Conservation (phyloP, 2,113 vertebrate genomes). For the Coturnix japonica region DNA sequence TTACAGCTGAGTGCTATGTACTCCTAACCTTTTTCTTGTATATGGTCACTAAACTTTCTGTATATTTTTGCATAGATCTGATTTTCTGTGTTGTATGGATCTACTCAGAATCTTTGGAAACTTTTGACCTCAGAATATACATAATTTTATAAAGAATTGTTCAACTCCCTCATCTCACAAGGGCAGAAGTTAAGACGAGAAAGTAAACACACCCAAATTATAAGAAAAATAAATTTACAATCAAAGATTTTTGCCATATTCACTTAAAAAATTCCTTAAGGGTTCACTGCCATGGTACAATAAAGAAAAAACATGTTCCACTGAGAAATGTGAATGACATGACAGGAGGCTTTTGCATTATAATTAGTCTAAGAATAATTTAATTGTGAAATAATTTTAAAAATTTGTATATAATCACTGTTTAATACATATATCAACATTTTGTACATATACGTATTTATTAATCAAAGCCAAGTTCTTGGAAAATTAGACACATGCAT, state of each 20-base stretch:
- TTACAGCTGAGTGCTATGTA: background rate
- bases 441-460: background rate
- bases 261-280: slow-evolving; percentile 58
- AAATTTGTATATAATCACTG: background rate
- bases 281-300: slow-evolving; percentile 57
- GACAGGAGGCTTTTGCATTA: background rate
- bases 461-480: background rate
- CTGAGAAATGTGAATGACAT: slow-evolving; percentile 4
- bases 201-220: slow-evolving; percentile 68
- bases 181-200: slow-evolving; percentile 59
- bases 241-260: slow-evolving; percentile 60
- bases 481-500: background rate
- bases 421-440: background rate
- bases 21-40: background rate
- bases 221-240: slow-evolving; percentile 75
- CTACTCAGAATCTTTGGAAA: slow-evolving; percentile 55
- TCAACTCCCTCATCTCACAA: slow-evolving; percentile 63
- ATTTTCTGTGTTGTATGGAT: slow-evolving; percentile 49
- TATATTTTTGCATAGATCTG: slow-evolving; percentile 67
- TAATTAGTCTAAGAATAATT: slow-evolving; percentile 26
- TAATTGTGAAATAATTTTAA: slow-evolving; percentile 5
- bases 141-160: slow-evolving; percentile 60
- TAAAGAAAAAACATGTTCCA: slow-evolving; percentile 30
- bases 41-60: slow-evolving; percentile 10
- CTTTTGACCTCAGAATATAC: slow-evolving; percentile 68